Percentiles rank a stretch among this genome's conserved stretches.
Conservation (phyloP, 1,140 invertebrate species). For the Bactericera cockerelli region DNA sequence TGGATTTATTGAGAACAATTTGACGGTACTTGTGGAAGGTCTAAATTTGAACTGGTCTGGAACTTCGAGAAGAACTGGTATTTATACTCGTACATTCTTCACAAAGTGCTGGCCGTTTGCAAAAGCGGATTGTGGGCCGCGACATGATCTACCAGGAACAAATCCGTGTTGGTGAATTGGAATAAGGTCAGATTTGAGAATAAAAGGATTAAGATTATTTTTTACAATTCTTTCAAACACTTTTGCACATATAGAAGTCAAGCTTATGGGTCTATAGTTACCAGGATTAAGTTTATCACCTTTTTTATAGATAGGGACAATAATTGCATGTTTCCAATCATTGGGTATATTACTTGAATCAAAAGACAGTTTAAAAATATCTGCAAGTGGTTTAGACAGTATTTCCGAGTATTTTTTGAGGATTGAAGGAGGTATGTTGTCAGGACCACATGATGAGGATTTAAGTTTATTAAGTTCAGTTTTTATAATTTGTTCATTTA, state of each 20-base stretch:
- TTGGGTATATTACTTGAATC: constrained; percentile 15
- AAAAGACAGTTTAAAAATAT: constrained; percentile 13
- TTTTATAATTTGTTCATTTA: not conserved
- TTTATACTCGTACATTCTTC: too few relatives aligned
- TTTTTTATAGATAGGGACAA: constrained; percentile 23
- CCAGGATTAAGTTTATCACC: constrained; percentile 17
- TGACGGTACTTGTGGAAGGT: too few relatives aligned
- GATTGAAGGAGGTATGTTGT: not conserved
- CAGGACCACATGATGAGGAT: not conserved
- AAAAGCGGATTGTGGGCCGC: too few relatives aligned
- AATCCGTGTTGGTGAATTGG: constrained; percentile 23
- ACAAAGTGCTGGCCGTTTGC: too few relatives aligned
- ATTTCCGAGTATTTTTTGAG: not conserved
- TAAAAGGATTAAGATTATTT: constrained; percentile 17
- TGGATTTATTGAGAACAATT: too few relatives aligned
- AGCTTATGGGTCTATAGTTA: constrained; percentile 26
- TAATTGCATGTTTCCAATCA: constrained; percentile 21
- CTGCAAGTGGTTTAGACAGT: not conserved
- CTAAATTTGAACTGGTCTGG: too few relatives aligned
- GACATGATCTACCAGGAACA: too few relatives aligned
- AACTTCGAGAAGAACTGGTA: too few relatives aligned
- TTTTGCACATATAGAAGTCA: too few relatives aligned
- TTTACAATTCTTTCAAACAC: constrained; percentile 24
- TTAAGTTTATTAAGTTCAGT: not conserved
- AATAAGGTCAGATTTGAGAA: constrained; percentile 19